Evolutionary conservation across 1,140 invertebrate genomes (phyloP).

Genomic region (Drosophila sturtevanti): DNA sequence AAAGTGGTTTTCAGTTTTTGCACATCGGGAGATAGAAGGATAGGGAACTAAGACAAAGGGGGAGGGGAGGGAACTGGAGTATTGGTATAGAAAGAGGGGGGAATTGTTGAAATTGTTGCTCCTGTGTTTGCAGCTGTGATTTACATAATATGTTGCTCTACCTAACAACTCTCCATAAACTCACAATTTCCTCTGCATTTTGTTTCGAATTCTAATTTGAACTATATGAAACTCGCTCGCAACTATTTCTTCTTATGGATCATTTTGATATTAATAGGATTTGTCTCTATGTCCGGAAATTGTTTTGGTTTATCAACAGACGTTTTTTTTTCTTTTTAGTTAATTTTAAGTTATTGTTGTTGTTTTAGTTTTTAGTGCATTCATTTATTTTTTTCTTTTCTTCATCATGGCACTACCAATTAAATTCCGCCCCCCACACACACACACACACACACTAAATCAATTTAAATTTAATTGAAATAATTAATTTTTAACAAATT

Average conservation of each 20-base stretch:
- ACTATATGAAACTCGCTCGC: too few species aligned
- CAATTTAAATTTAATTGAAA: slow-evolving; percentile 55
- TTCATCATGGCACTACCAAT: too few species aligned
- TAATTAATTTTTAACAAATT: slow-evolving; percentile 48
- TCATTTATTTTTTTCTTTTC: slow-evolving; percentile 22
- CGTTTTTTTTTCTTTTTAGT: not conserved
- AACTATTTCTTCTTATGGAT: too few species aligned
- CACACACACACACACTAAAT: too few species aligned
- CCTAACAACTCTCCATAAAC: slow-evolving; percentile 61
- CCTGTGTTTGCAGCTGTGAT: slow-evolving; percentile 50
- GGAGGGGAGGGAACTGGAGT: too few species aligned
- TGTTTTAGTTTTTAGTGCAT: slow-evolving; percentile 22
- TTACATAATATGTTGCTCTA: slow-evolving; percentile 64
- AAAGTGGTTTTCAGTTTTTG: slow-evolving; percentile 38
- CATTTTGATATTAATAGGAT: slow-evolving; percentile 49
- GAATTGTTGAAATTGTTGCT: slow-evolving; percentile 31
- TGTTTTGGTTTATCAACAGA: slow-evolving; percentile 30
- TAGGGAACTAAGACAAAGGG: too few species aligned
- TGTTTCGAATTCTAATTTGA: slow-evolving; percentile 7
- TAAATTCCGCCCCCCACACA: too few species aligned
- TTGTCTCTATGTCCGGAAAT: slow-evolving; percentile 37
- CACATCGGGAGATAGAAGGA: slow-evolving; percentile 35
- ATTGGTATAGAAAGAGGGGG: slow-evolving; percentile 41
- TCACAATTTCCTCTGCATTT: slow-evolving; percentile 59
- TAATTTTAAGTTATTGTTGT: slow-evolving; percentile 7